Base-by-base conservation (phyloP, 2,888 invertebrate genomes). In the Pocota personata region DNA sequence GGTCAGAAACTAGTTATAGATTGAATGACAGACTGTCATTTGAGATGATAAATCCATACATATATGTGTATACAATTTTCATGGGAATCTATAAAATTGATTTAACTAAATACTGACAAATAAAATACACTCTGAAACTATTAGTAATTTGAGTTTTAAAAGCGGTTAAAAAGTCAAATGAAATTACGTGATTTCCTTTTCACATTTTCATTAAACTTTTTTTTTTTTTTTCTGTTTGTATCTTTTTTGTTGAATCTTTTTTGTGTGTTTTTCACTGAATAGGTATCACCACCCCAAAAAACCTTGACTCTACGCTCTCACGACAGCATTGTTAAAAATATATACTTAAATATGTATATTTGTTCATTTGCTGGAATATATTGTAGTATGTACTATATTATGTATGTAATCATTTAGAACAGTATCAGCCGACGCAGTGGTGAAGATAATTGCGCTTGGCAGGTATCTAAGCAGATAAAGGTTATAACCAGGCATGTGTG, bases 221-320 rank as follows among this genome's bases (percentile, higher is more conserved):
- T n/a, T 8, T 14, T 62, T 62, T 16, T 62, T 14, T 64, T 64
- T 8, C n/a, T n/a, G n/a, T n/a, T n/a, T n/a, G n/a, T 55, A 48
- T 32, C 52, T 55, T 16, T 55, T 55, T 55, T 30, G 55, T 40
- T 19, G 57, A 57, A 57, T 57, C 27, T 10, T 58, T 43, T 43
- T 55, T 55, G 7, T 43, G 10, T 64, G 5, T 52, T 24, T 60
- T 69, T n/a, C 7, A 60, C 43, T 3, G 30, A 64, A 58, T 55
- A 64, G 50, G 55, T 57, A 80, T 52, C 77, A 50, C 40, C 40
- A 43, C 37, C 35, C 52, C 16, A 58, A 67, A 62, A 72, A 83
- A 78, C 82, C 78, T 83, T 83, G 82, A 78, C 67, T 73, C 30
- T 30, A 62, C 67, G 55, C 72, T 78, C 72, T 66, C 78, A 55